Percentiles rank a stretch among this genome's conserved stretches.
These are phyloP conservation scores for Mus spretus DNA, from an alignment of 2,797 vertebrate species.

Conservation along the genomic window DNA sequence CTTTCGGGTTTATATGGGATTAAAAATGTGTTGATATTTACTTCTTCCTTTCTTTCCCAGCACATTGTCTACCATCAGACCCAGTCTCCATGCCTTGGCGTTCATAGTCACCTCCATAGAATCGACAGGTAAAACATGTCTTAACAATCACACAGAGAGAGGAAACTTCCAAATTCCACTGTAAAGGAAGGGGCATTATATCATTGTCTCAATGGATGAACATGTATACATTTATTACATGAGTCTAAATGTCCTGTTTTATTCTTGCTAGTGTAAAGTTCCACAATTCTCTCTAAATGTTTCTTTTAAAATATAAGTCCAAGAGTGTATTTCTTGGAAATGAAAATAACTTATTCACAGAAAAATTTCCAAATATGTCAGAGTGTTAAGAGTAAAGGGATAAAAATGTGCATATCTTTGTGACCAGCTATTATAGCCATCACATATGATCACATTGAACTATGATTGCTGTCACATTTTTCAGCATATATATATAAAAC, in stretches of 20 bases:
- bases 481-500: slow-evolving; percentile 26
- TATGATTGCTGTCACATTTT: slow-evolving; percentile 28
- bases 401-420: slow-evolving; percentile 44
- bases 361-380: slow-evolving; percentile 59
- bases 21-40: slow-evolving; percentile 47
- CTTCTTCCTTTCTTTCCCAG: slow-evolving; percentile 15
- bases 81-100: not conserved
- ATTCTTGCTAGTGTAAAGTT: slow-evolving; percentile 14
- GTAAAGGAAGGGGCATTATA: not conserved
- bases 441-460: not conserved
- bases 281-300: not conserved
- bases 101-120: not conserved
- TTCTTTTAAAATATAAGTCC: slow-evolving; percentile 24
- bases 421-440: slow-evolving; percentile 39
- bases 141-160: not conserved
- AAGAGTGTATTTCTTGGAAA: slow-evolving; percentile 55
- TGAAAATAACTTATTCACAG: slow-evolving; percentile 53
- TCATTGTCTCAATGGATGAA: not conserved
- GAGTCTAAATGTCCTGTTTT: not conserved
- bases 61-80: slow-evolving; percentile 17
- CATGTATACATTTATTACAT: not conserved
- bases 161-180: not conserved
- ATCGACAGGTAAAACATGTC: slow-evolving; percentile 20
- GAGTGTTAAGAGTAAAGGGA: slow-evolving; percentile 27
- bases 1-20: not conserved